Evolutionary conservation across 2,113 vertebrate species (phyloP), one percentile per base, ranked within the genome.

Genomic region (Tragelaphus buxtoni): DNA sequence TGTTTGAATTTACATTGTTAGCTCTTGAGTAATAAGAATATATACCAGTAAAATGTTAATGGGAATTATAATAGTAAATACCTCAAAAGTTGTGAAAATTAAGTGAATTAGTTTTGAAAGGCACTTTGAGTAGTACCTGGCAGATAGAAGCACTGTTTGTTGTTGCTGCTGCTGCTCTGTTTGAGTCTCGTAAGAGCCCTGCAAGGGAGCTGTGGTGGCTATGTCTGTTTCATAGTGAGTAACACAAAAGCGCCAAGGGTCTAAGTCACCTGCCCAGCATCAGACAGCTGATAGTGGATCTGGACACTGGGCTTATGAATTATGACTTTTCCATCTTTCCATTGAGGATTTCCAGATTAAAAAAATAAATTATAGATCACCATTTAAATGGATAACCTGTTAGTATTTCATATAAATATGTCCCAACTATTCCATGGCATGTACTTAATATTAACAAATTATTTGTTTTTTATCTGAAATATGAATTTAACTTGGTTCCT

Each of bases 101-200:
- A 55, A 42, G 3, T 42, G 45, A 20, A 0, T 35, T 24, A 9
- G n/a, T 91, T 47, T 5, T 3, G 1, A 17, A 13, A 24, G 47
- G 51, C 51, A 24, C 18, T n/a, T n/a, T 5, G 39, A 28, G 45
- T 7, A 12, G n/a, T 12, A 16, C 72, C 26, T 7, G 2, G 49
- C 20, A 10, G 8, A 1, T 22, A 5, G 0, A 12, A n/a, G 20
- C 1, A 0, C 74, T 8, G 2, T 39, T n/a, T 7, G 20, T 7
- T 61, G 32, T 39, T 74, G 47, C 76, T 45, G 11, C 60, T 42
- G 0, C 32, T 20, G 10, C 12, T 53, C 56, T 45, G 3, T 7
- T 53, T 10, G 7, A 58, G 60, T 11, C 76, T n/a, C 1, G 3
- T 85, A 32, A 32, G 24, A 14, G 1, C 30, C 30, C 72, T 24